A percentile compares a stretch with the other conserved stretches of the same genome.
Evolutionary conservation across 2,888 invertebrate genomes (phyloP).

Genomic region (Homarus gammarus): DNA sequence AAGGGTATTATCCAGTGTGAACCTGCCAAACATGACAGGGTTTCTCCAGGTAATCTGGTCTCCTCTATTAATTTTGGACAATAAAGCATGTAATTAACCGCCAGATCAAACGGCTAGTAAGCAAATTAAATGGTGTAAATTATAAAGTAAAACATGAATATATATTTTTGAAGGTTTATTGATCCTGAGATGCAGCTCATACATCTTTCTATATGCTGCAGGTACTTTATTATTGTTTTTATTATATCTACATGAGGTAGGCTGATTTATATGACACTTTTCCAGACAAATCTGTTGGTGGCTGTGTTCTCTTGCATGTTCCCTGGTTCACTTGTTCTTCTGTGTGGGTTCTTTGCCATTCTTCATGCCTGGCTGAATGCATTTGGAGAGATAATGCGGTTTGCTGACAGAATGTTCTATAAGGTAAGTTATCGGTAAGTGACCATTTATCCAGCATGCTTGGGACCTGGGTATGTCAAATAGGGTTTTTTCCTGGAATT

Average conservation of each 20-base stretch:
- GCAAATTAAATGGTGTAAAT: too few relatives aligned
- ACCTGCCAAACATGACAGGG: too few relatives aligned
- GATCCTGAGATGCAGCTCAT: too few relatives aligned
- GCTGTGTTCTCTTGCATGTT: constrained; percentile 87
- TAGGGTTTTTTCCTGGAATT: too few relatives aligned
- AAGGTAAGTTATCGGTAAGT: constrained; percentile 80
- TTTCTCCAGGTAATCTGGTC: too few relatives aligned
- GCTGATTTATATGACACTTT: not conserved
- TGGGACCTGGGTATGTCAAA: too few relatives aligned
- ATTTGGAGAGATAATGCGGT: constrained; percentile 91
- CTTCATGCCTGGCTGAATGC: constrained; percentile 95
- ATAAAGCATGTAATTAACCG: too few relatives aligned
- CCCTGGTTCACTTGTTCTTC: constrained; percentile 86
- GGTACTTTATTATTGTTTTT: not conserved
- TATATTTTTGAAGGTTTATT: too few relatives aligned
- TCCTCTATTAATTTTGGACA: too few relatives aligned
- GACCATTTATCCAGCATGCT: constrained; percentile 27
- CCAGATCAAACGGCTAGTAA: too few relatives aligned
- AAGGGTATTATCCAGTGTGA: too few relatives aligned
- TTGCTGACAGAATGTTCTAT: constrained; percentile 92
- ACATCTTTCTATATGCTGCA: not conserved
- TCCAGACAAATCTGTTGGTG: constrained; percentile 78
- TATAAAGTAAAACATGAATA: too few relatives aligned
- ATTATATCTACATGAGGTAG: not conserved
- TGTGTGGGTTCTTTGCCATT: constrained; percentile 91